These are phyloP conservation scores for Oreochromis aureus DNA, from an alignment of 2,113 vertebrate genomes.

Conservation along the genomic window DNA sequence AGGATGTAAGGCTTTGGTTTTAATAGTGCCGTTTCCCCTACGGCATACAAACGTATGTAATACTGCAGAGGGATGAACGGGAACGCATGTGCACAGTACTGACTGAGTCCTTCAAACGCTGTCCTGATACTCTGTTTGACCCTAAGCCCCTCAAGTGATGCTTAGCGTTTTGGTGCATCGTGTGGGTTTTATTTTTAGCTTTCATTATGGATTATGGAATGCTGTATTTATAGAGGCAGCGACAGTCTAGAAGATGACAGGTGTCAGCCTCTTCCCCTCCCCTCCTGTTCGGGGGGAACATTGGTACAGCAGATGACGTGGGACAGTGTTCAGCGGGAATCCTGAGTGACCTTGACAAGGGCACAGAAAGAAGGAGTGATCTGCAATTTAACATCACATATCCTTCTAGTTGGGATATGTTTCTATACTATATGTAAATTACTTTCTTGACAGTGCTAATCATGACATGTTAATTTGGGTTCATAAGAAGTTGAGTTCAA, in stretches of 20 bases:
- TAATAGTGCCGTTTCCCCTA: background rate
- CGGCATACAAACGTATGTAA: background rate
- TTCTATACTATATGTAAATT: background rate
- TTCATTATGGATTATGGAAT: conserved; percentile 62
- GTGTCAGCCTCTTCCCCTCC: conserved; percentile 52
- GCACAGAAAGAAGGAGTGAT: background rate
- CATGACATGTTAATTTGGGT: background rate
- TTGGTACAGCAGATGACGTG: conserved; percentile 36
- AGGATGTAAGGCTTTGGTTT: conserved; percentile 6
- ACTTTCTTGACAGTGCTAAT: background rate
- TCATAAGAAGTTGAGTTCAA: background rate
- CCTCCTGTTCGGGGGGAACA: conserved; percentile 7
- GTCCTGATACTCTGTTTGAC: conserved; percentile 48
- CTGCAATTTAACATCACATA: background rate
- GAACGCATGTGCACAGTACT: background rate
- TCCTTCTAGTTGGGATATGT: background rate
- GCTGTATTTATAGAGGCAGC: conserved; percentile 71
- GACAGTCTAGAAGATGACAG: conserved; percentile 70
- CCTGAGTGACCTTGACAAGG: conserved; percentile 64
- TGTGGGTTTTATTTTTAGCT: conserved; percentile 63
- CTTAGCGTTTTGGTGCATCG: conserved; percentile 47
- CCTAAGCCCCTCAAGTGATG: conserved; percentile 38
- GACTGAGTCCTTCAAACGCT: conserved; percentile 3
- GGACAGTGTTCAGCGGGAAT: conserved; percentile 21
- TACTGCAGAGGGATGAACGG: background rate